Conservation (phyloP, 2,797 vertebrate genomes). For the Loriculus beryllinus region DNA sequence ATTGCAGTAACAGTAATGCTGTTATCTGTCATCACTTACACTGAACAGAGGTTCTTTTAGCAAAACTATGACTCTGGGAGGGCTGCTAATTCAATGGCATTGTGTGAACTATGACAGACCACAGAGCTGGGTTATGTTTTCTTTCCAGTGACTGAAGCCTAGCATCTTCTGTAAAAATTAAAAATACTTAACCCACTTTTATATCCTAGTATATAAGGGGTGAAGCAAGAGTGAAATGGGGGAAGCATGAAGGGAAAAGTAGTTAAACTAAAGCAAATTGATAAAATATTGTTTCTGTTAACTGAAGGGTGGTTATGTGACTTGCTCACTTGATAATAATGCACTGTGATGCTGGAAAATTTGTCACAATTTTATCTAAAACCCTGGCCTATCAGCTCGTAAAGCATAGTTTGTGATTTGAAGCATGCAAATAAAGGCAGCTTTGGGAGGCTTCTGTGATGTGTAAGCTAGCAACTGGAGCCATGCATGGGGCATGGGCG, state of each 20-base stretch:
- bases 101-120: constrained; percentile 68
- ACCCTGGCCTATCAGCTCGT: constrained; percentile 51
- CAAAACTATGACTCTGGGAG: constrained; percentile 30
- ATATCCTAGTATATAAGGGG: not conserved
- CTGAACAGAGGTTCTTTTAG: constrained; percentile 68
- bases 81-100: constrained; percentile 72
- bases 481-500: accelerated
- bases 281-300: constrained; percentile 58
- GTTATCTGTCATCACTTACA: constrained; percentile 73
- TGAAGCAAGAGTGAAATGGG: not conserved
- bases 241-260: constrained; percentile 50
- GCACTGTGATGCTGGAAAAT: constrained; percentile 45
- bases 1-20: constrained; percentile 68
- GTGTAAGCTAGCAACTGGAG: not conserved
- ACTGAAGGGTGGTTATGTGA: constrained; percentile 73
- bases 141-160: constrained; percentile 39
- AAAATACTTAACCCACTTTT: constrained; percentile 39
- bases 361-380: constrained; percentile 64
- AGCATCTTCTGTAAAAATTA: constrained; percentile 37
- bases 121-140: constrained; percentile 17
- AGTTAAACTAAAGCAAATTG: constrained; percentile 66
- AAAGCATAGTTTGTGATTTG: constrained; percentile 32
- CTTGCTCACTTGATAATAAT: constrained; percentile 72
- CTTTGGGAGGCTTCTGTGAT: not conserved
- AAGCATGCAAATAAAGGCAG: constrained; percentile 12